phyloP scores from a whole-genome alignment of 2,113 vertebrate species.

The Actenoides hombroni region DNA sequence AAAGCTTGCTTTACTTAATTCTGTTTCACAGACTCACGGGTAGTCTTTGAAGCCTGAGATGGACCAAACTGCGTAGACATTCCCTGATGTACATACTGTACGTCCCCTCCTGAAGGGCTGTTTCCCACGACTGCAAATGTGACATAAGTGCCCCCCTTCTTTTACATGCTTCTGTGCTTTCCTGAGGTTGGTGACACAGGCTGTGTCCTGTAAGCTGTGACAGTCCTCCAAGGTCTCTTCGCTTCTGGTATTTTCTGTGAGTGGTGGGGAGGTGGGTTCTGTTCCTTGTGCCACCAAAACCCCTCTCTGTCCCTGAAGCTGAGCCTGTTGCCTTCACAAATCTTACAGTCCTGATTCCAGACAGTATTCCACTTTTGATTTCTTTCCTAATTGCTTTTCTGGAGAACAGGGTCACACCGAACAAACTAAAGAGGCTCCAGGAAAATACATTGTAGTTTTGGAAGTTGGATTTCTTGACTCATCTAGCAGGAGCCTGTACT shows the following conservation, averaged over 20 bases:
- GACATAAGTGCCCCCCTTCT: background rate
- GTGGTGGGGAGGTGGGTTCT: background rate
- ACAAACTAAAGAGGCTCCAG: constrained; percentile 32
- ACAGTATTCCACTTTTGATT: background rate
- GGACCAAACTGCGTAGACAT: background rate
- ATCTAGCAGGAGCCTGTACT: background rate
- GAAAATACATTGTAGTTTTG: constrained; percentile 12
- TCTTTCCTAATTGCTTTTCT: constrained; percentile 4
- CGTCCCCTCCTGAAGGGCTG: background rate
- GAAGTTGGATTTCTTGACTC: constrained; percentile 41
- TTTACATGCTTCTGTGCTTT: background rate
- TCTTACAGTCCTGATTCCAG: background rate
- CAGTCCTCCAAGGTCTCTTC: background rate
- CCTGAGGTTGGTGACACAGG: background rate
- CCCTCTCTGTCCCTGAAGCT: background rate
- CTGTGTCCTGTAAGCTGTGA: background rate
- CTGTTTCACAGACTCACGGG: background rate
- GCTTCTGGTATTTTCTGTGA: background rate
- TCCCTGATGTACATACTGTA: background rate
- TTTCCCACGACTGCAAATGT: background rate
- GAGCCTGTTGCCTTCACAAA: background rate
- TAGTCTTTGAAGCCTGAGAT: background rate
- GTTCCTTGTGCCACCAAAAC: background rate
- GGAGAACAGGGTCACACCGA: constrained; percentile 12
- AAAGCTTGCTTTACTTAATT: background rate